A percentile compares a stretch with the other conserved stretches of the same genome.
These are phyloP conservation scores for Crotalus helleri DNA, from an alignment of 2,113 vertebrate species.

Conservation along the genomic window DNA sequence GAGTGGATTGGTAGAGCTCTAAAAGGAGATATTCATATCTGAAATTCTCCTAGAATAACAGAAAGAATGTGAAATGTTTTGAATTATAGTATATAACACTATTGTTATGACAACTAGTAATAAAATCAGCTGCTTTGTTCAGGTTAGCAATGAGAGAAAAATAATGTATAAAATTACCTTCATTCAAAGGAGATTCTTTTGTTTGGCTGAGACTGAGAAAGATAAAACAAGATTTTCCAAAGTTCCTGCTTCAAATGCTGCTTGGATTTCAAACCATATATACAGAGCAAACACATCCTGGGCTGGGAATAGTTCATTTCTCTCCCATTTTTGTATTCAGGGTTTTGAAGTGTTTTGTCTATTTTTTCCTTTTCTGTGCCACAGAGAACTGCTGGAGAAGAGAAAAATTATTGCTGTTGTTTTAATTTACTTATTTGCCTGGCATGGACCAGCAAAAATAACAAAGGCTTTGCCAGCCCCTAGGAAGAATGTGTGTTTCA, in stretches of 20 bases:
- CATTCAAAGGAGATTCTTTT: not conserved
- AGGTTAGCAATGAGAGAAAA: not conserved
- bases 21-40: not conserved
- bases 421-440: not conserved
- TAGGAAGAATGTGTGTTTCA: not conserved
- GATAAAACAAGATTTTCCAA: not conserved
- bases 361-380: not conserved
- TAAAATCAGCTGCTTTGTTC: not conserved
- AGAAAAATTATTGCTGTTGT: not conserved
- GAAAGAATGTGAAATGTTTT: not conserved
- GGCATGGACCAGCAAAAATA: not conserved
- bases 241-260: not conserved
- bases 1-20: not conserved
- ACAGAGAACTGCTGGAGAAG: not conserved
- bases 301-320: not conserved
- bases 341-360: not conserved
- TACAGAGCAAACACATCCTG: not conserved
- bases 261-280: not conserved
- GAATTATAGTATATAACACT: not conserved
- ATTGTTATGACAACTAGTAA: not conserved
- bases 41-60: not conserved
- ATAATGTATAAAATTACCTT: not conserved
- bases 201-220: not conserved
- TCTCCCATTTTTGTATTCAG: not conserved
- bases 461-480: not conserved